Evolutionary conservation across 2,797 vertebrate species (phyloP).

Genomic region (Bradypus variegatus): DNA sequence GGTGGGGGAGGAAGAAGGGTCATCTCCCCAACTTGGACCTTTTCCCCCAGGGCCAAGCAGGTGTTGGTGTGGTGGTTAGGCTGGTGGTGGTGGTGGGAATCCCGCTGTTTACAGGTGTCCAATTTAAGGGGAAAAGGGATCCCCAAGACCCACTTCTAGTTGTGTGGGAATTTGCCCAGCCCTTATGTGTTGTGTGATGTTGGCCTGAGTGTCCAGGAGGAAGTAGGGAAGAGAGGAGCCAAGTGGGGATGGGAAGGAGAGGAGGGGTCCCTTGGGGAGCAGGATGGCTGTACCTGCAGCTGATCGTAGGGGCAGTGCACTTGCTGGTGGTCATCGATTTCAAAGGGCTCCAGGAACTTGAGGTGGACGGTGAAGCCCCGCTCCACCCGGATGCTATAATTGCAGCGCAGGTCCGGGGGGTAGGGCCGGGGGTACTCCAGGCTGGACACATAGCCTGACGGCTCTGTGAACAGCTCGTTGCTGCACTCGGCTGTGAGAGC

Average conservation of each 20-base stretch:
- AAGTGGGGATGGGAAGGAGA: neutral
- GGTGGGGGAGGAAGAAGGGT: neutral
- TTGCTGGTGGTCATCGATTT: slow-evolving; percentile 78
- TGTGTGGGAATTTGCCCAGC: neutral
- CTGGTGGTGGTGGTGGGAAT: too few species aligned
- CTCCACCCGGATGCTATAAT: slow-evolving; percentile 78
- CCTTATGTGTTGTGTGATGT: neutral
- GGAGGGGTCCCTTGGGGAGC: neutral
- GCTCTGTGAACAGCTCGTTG: slow-evolving; percentile 71
- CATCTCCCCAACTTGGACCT: neutral
- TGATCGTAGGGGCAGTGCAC: slow-evolving; percentile 79
- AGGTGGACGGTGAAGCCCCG: slow-evolving; percentile 70
- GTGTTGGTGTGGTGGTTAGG: neutral
- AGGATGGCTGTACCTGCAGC: slow-evolving; percentile 70
- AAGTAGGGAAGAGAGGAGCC: neutral
- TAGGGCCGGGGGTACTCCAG: slow-evolving; percentile 76
- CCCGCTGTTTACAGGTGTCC: neutral
- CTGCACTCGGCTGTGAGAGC: slow-evolving; percentile 71
- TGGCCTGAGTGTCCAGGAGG: neutral
- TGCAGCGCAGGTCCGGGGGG: slow-evolving; percentile 71
- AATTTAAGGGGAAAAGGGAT: neutral
- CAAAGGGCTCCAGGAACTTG: slow-evolving; percentile 74
- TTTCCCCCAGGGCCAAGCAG: neutral
- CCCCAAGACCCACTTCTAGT: neutral
- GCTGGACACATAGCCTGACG: slow-evolving; percentile 72